Evolutionary conservation across 2,797 vertebrate genomes (phyloP).

Genomic region (Luscinia megarhynchos): DNA sequence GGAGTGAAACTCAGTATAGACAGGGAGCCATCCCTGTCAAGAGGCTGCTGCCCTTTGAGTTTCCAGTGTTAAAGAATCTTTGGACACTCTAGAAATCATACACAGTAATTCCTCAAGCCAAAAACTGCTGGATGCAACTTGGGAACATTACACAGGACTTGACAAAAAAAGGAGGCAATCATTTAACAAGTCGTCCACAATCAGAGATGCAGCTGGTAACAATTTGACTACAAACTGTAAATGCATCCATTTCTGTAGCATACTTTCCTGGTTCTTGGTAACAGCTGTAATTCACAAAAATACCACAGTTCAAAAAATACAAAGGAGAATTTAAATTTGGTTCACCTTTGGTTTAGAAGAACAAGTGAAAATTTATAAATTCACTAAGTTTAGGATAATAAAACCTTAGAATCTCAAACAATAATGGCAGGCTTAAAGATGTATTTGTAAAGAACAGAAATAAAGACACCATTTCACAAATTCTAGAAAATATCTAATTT

Average conservation of each 20-base stretch:
- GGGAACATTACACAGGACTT: background rate
- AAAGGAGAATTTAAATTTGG: background rate
- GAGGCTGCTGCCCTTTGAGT: background rate
- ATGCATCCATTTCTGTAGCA: background rate
- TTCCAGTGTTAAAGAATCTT: background rate
- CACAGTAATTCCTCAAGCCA: background rate
- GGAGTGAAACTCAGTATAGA: background rate
- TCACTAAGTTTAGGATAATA: background rate
- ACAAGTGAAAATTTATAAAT: background rate
- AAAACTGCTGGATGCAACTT: background rate
- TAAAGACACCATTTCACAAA: background rate
- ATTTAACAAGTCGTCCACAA: background rate
- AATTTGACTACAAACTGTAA: background rate
- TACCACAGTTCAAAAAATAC: background rate
- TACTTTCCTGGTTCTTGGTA: background rate
- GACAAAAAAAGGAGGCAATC: background rate
- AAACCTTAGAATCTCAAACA: background rate
- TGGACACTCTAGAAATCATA: background rate
- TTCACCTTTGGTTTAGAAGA: background rate
- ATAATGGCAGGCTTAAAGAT: background rate
- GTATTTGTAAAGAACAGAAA: background rate
- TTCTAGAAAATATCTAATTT: background rate
- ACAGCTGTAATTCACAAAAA: background rate
- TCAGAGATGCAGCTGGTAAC: background rate
- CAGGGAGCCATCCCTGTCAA: background rate